phyloP scores from a whole-genome alignment of 1,140 invertebrate species.

The Leptestheria dahalacensis region DNA sequence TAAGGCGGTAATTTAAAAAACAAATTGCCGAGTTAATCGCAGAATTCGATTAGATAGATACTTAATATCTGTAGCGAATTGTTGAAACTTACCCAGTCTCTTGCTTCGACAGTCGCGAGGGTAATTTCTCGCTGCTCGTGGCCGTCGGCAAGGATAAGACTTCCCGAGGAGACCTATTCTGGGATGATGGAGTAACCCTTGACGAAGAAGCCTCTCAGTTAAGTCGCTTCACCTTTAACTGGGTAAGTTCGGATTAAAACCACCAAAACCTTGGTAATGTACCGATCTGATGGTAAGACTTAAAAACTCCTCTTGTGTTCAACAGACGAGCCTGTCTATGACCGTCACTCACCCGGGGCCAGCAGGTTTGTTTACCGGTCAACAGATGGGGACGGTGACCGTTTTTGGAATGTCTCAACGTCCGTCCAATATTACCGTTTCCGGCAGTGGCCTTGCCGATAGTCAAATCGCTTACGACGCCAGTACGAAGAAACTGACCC shows the following conservation, averaged over 20 bases:
- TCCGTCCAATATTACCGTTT: background rate
- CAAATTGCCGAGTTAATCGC: too few species aligned
- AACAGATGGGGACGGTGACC: background rate
- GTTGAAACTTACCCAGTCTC: background rate
- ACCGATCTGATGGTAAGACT: too few species aligned
- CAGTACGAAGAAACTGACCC: background rate
- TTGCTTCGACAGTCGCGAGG: background rate
- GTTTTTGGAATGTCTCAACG: background rate
- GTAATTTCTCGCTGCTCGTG: conserved; percentile 17
- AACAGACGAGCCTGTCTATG: background rate
- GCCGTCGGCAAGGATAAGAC: conserved; percentile 2
- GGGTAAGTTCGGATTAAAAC: background rate
- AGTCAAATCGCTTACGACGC: background rate
- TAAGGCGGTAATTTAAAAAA: too few species aligned
- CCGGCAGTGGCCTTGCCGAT: too few species aligned
- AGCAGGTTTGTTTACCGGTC: background rate
- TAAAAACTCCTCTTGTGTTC: too few species aligned
- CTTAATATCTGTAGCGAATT: background rate
- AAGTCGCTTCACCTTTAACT: background rate
- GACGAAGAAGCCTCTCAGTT: background rate
- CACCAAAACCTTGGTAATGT: too few species aligned
- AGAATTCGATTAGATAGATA: too few species aligned
- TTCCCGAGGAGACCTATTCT: conserved; percentile 18
- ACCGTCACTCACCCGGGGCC: background rate
- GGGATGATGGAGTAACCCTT: conserved; percentile 20